Percentiles rank a stretch among this genome's conserved stretches.
Conservation (phyloP, 2,888 invertebrate genomes). For the Willowsia nigromaculata region DNA sequence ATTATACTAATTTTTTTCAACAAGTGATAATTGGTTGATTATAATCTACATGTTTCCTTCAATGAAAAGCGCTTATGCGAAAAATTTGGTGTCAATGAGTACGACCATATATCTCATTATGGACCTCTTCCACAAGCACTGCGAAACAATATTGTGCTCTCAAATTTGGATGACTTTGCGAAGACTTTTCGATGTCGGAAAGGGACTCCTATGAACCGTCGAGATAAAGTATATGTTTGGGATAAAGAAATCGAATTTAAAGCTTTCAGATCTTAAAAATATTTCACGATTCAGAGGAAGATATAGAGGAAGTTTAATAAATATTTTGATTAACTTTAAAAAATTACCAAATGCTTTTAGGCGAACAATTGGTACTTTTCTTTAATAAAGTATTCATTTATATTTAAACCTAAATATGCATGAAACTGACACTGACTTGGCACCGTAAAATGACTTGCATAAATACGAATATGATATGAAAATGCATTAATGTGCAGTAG, state of each 20-base stretch:
- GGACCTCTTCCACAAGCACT: slow-evolving; percentile 25
- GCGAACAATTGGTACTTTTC: too few species aligned
- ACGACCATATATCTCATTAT: neutral
- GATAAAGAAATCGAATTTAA: neutral
- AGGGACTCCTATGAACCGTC: slow-evolving; percentile 35
- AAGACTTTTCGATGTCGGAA: slow-evolving; percentile 27
- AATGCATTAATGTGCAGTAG: too few species aligned
- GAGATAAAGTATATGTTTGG: slow-evolving; percentile 9
- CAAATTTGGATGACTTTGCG: slow-evolving; percentile 25
- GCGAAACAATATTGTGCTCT: slow-evolving; percentile 11
- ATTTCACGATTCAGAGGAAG: neutral
- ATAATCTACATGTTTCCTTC: neutral
- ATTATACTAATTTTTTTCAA: too few species aligned
- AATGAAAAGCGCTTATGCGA: slow-evolving; percentile 17
- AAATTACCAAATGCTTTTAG: too few species aligned
- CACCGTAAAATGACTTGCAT: too few species aligned
- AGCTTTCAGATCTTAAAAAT: neutral
- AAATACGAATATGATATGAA: too few species aligned
- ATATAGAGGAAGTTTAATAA: neutral
- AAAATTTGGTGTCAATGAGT: neutral
- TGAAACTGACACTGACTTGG: too few species aligned
- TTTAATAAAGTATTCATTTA: too few species aligned
- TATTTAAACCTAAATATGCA: too few species aligned
- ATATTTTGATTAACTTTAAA: too few species aligned
- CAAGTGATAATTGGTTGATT: too few species aligned